A percentile compares a stretch with the other conserved stretches of the same genome.
phyloP scores from a whole-genome alignment of 2,797 vertebrate genomes.

The Siniperca undulata region DNA sequence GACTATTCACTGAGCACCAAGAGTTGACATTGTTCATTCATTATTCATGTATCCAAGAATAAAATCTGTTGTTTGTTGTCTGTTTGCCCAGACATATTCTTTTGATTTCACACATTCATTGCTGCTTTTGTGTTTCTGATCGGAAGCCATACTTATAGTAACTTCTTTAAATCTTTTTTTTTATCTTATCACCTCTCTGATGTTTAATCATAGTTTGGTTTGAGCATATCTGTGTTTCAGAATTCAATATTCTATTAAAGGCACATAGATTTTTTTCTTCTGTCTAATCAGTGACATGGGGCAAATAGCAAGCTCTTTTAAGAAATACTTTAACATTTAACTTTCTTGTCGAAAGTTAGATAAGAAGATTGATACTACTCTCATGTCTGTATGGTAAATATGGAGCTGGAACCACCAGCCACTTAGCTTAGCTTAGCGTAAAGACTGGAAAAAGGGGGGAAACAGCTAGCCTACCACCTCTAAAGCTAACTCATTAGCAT shows the following conservation, averaged over 20 bases:
- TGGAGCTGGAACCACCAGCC: not conserved
- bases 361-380: not conserved
- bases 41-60: slow-evolving; percentile 28
- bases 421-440: not conserved
- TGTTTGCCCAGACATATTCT: not conserved
- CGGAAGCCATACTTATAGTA: not conserved
- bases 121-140: not conserved
- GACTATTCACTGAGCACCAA: not conserved
- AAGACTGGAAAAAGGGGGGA: not conserved
- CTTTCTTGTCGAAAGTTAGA: not conserved
- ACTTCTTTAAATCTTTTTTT: not conserved
- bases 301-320: not conserved
- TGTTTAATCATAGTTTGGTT: not conserved
- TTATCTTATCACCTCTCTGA: not conserved
- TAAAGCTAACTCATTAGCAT: not conserved
- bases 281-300: not conserved
- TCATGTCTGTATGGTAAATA: not conserved
- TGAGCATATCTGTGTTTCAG: not conserved
- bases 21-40: slow-evolving; percentile 8
- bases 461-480: not conserved
- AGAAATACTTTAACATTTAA: not conserved
- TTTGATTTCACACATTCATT: slow-evolving; percentile 5
- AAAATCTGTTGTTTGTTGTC: slow-evolving; percentile 10
- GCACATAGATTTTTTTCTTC: not conserved
- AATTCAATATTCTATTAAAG: not conserved